phyloP scores from a whole-genome alignment of 2,113 vertebrate genomes.

The Prietella phreatophila region DNA sequence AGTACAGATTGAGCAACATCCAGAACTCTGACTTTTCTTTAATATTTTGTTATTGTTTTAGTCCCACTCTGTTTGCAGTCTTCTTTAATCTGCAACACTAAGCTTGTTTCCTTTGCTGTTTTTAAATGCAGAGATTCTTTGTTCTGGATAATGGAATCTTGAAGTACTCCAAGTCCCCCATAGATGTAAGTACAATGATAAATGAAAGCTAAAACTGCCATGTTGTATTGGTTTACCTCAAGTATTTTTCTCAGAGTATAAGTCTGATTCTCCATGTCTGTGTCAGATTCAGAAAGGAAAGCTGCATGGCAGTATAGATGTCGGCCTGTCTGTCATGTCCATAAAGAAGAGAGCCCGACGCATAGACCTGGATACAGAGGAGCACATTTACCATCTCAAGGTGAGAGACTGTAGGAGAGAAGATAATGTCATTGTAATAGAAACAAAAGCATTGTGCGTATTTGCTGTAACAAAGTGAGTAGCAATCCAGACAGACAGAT shows the following conservation, averaged over 20 bases:
- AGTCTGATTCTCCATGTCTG: neutral
- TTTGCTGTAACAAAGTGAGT: conserved; percentile 10
- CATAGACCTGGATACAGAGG: conserved; percentile 97
- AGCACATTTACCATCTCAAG: conserved; percentile 98
- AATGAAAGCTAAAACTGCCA: neutral
- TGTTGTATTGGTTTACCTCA: neutral
- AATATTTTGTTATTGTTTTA: neutral
- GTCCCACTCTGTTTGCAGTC: neutral
- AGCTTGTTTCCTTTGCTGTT: conserved; percentile 44
- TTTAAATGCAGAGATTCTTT: conserved; percentile 88
- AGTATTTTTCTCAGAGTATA: neutral
- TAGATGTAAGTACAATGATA: conserved; percentile 83
- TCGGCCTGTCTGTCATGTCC: conserved; percentile 97
- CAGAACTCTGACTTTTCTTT: neutral
- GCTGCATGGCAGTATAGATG: conserved; percentile 96
- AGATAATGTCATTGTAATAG: neutral
- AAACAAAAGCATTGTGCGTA: neutral
- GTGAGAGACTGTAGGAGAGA: conserved; percentile 63
- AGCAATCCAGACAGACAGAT: conserved; percentile 34
- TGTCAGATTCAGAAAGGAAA: conserved; percentile 94
- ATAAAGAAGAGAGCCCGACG: conserved; percentile 96
- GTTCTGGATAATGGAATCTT: conserved; percentile 97
- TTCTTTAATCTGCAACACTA: neutral
- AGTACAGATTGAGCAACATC: neutral
- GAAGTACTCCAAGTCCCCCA: conserved; percentile 97